Conservation (phyloP, 2,113 vertebrate genomes). For the Neodon shergylaensis region DNA sequence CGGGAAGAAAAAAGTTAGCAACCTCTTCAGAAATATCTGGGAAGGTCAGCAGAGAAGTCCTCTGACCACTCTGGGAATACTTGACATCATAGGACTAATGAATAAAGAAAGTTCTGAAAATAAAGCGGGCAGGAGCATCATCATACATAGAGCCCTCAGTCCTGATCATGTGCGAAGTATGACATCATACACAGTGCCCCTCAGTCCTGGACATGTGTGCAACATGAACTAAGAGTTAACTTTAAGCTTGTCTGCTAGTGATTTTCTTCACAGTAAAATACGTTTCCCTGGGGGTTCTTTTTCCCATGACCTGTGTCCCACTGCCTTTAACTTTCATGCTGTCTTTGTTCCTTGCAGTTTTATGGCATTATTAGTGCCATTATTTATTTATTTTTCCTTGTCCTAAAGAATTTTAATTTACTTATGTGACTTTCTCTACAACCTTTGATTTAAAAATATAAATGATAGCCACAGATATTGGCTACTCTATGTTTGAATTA, state of each 20-base stretch:
- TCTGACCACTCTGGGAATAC: neutral
- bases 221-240: neutral
- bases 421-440: constrained; percentile 37
- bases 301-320: neutral
- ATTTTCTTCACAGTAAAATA: constrained; percentile 39
- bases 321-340: constrained; percentile 16
- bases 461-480: neutral
- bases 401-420: constrained; percentile 62
- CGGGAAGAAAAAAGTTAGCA: neutral
- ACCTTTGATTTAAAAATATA: constrained; percentile 16
- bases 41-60: neutral
- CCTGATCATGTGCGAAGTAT: neutral
- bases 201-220: neutral
- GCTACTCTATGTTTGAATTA: neutral
- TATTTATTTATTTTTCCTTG: constrained; percentile 33
- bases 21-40: no score
- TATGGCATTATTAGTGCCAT: constrained; percentile 51
- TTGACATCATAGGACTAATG: neutral
- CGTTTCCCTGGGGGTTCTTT: constrained; percentile 19
- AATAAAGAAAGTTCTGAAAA: neutral
- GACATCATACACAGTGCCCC: neutral
- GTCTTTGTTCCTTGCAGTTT: constrained; percentile 54
- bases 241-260: neutral
- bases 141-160: neutral
- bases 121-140: neutral